Percentiles rank a stretch among this genome's conserved stretches.
Conservation (phyloP, 2,888 invertebrate species). For the Ceraclea dissimilis region DNA sequence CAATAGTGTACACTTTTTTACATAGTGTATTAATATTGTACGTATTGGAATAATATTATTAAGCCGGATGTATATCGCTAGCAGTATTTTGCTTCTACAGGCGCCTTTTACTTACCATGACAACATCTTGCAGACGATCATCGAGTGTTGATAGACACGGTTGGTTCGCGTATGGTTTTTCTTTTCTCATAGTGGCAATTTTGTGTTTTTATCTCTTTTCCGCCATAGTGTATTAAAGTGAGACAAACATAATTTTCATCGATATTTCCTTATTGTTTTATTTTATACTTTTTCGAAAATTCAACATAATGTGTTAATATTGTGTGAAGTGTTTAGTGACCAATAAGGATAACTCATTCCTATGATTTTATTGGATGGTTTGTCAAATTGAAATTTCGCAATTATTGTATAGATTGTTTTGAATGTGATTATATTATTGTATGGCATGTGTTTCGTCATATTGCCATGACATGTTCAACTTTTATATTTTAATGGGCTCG, state of each 20-base stretch:
- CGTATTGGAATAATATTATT: not conserved
- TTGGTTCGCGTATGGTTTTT: conserved; percentile 12
- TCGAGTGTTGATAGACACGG: conserved; percentile 19
- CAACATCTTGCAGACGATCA: conserved; percentile 22
- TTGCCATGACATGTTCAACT: not conserved
- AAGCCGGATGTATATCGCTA: no score
- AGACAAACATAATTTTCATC: not conserved
- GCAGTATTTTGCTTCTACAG: conserved; percentile 5
- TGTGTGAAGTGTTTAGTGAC: not conserved
- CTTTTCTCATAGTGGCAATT: not conserved
- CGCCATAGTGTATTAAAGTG: not conserved
- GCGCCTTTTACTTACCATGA: conserved; percentile 21
- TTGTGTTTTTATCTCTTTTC: conserved; percentile 1
- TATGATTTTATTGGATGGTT: not conserved
- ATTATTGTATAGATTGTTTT: not conserved
- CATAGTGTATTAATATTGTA: not conserved
- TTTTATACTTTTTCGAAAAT: not conserved
- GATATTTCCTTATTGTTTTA: not conserved
- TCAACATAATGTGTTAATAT: not conserved
- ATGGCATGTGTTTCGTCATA: no score
- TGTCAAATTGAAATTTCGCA: not conserved
- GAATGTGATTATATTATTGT: not conserved
- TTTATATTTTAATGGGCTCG: not conserved
- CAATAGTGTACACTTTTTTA: not conserved
- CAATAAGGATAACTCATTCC: not conserved